Conservation (phyloP, 2,113 vertebrate species). For the Symphodus melops region DNA sequence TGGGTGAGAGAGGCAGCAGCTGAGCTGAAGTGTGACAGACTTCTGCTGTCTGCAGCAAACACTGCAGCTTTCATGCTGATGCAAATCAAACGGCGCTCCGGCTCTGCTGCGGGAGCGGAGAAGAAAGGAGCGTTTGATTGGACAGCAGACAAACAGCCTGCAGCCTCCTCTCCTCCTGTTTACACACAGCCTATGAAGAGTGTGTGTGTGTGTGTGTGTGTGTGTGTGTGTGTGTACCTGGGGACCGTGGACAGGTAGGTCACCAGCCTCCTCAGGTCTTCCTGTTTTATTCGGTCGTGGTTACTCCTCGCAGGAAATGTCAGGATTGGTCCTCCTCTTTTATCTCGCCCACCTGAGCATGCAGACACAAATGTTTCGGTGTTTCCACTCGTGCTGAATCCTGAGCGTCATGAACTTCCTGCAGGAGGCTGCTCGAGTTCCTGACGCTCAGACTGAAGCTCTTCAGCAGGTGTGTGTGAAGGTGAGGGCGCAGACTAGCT, state of each 20-base stretch:
- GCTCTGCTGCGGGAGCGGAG: slow-evolving; percentile 39
- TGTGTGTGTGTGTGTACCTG: slow-evolving; percentile 86
- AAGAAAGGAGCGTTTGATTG: slow-evolving; percentile 64
- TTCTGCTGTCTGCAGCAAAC: slow-evolving; percentile 47
- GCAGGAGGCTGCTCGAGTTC: no score
- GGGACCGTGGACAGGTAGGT: slow-evolving; percentile 98
- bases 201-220: no score
- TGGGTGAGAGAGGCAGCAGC: neutral
- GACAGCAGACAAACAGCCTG: slow-evolving; percentile 26
- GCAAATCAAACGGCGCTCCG: slow-evolving; percentile 55
- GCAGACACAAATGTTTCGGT: no score
- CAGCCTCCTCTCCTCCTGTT: slow-evolving; percentile 13
- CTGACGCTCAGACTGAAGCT: no score
- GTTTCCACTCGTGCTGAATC: no score
- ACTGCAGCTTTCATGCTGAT: slow-evolving; percentile 65
- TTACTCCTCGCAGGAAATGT: slow-evolving; percentile 97
- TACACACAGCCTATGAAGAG: no score
- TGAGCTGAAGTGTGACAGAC: slow-evolving; percentile 27
- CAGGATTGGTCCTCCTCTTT: slow-evolving; percentile 96
- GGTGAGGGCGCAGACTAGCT: no score
- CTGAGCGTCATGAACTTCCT: no score
- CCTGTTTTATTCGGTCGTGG: slow-evolving; percentile 99
- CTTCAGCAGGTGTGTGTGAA: no score
- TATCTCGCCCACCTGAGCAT: slow-evolving; percentile 93
- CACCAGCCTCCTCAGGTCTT: slow-evolving; percentile 96